These are phyloP conservation scores for Plemyria rubiginata DNA, from an alignment of 2,888 invertebrate genomes.

Conservation along the genomic window DNA sequence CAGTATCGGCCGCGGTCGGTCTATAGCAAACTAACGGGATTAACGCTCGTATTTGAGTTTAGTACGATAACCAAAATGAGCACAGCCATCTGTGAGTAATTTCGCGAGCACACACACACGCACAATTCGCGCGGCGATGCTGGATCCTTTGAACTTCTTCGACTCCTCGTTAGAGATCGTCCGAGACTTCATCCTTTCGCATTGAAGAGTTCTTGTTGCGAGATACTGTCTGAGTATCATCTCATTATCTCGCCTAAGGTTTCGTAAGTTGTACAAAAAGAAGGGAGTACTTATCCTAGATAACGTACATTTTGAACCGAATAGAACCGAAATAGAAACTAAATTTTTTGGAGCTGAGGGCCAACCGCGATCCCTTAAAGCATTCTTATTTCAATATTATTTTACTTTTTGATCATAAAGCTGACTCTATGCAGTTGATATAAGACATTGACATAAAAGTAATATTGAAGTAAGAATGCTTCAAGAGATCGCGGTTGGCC, in stretches of 20 bases:
- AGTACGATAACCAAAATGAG: conserved; percentile 60
- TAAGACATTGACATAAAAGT: too few species aligned
- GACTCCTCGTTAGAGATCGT: conserved; percentile 55
- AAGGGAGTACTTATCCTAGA: conserved; percentile 15
- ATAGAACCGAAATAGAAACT: conserved; percentile 3
- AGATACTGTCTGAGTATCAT: conserved; percentile 47
- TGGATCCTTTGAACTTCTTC: conserved; percentile 51
- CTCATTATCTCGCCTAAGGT: conserved; percentile 53
- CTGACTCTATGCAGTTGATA: too few species aligned
- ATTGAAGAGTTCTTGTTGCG: conserved; percentile 48
- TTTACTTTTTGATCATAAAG: too few species aligned
- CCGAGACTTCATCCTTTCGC: conserved; percentile 46
- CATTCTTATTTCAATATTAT: too few species aligned
- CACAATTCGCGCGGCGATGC: conserved; percentile 23
- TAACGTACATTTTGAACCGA: conserved; percentile 5
- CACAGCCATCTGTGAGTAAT: conserved; percentile 56
- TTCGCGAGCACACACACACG: conserved; percentile 37
- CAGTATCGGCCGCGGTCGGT: conserved; percentile 67
- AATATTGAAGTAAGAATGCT: too few species aligned
- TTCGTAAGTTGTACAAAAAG: conserved; percentile 33
- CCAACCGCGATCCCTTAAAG: too few species aligned
- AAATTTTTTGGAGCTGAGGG: conserved; percentile 6
- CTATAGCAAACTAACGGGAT: conserved; percentile 78
- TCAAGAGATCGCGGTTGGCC: too few species aligned
- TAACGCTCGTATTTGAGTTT: conserved; percentile 74